Evolutionary conservation across 53 echinoderm and acorn worm genomes (phyloP), one percentile per base, ranked within the genome.

Genomic region (Stichopus horrens): DNA sequence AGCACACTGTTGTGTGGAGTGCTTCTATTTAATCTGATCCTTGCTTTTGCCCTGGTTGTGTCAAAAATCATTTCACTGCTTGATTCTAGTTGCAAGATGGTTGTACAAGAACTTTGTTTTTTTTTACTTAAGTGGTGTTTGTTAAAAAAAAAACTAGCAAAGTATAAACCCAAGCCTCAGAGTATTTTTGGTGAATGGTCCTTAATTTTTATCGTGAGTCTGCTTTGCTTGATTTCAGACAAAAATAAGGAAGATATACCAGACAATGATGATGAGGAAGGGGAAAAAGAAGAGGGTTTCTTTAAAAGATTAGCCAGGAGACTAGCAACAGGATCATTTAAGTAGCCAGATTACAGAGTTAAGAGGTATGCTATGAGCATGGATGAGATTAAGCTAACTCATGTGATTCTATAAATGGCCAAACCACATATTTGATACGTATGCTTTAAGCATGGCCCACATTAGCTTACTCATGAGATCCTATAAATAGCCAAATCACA

Each of bases 271-370:
- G 92, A 83, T 60, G 94, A 91, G 19, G 96, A 96, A 58, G 88
- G 88, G 60, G 86, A 89, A 77, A 92, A 89, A 88, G 90, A 96
- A 58, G 94, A 94, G 9, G 96, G 96, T 37, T 96, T 96, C 90
- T 95, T 96, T 92, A 88, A 90, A 77, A 88, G 88, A 60, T 88
- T 96, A 9, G 80, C 91, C 71, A 88, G 93, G 58, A 86, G 95
- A 88, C 86, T 96, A 81, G 76, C 91, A 83, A 88, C 90, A 76
- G 73, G 86, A 60, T 86, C 86, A 23, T 58, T 21, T 54, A 81
- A 81, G 21, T 81, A 81, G 71, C 71, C 71, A 71, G 71, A 71
- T 71, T 63, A 63, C 19, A 71, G 71, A 65, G 58, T n/a, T 88
- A 57, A 71, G 71, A 65, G 58, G 55, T 88, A 57, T 58, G 19